Evolutionary conservation across 2,113 vertebrate species (phyloP), one percentile per base, ranked within the genome.

Genomic region (Ifrita kowaldi): DNA sequence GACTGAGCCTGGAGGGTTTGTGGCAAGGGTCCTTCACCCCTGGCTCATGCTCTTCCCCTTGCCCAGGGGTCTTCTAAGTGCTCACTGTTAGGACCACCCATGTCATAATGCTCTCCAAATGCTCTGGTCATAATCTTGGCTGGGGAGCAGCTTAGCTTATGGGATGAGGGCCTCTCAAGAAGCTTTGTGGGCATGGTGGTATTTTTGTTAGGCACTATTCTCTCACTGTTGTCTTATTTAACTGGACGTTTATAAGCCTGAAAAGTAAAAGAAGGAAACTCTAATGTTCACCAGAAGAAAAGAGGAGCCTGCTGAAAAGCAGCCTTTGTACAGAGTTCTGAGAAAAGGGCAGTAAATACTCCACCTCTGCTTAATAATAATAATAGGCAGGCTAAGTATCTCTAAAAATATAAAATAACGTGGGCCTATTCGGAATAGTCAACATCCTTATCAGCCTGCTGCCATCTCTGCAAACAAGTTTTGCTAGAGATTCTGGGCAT

Each of bases 311-410:
- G 56, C 71, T 63, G 55, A 90, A 95, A 82, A 87, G 75, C 55
- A 83, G 71, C 55, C n/a, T 76, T 88, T 69, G 55, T 59, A 77
- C 68, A 86, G 83, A 59, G 84, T 90, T 95, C 80, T 7, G 57
- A 94, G 79, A 75, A 93, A 87, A 52, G 64, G 83, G 88, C 80
- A 93, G 86, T 95, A 94, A 97, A 94, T 95, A 89, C 73, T 94
- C 73, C 90, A 96, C 75, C 90, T 97, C 88, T 96, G 95, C 90
- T 92, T 92, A 92, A 93, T 88, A 94, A 91, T 62, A 95, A 92
- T 67, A 84, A 81, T 44, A 86, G 82, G 55, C 76, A 85, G n/a
- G 82, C 76, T 90, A 64, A 96, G 92, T 68, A 57, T 78, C 73
- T 92, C 95, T 96, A 94, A 95, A 96, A 95, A 94, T 90, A 90